Evolutionary conservation across 2,797 vertebrate species (phyloP).

Genomic region (Ara ararauna): DNA sequence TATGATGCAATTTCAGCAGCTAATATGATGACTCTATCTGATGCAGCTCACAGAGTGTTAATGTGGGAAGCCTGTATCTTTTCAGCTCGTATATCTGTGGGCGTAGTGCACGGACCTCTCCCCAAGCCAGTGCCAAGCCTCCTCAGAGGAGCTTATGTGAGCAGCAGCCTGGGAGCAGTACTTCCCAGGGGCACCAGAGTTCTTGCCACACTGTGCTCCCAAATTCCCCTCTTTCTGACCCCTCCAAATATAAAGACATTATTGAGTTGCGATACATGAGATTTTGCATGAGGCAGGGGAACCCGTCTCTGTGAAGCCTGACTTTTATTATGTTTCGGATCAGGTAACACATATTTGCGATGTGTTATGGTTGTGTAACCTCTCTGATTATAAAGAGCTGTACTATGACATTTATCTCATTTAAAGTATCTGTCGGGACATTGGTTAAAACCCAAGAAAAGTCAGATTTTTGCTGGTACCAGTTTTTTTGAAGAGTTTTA

Average conservation of each 20-base stretch:
- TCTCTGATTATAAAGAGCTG: not conserved
- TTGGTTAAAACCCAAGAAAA: not conserved
- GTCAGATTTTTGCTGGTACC: not conserved
- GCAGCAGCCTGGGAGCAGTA: not conserved
- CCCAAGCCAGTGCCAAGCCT: not conserved
- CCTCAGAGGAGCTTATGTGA: not conserved
- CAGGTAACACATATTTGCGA: rapidly evolving
- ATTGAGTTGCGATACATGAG: not conserved
- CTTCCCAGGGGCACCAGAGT: rapidly evolving
- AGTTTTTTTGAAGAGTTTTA: not conserved
- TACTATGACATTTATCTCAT: not conserved
- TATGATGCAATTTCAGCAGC: not conserved
- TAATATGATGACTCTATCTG: not conserved
- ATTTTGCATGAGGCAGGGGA: not conserved
- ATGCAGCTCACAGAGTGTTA: not conserved
- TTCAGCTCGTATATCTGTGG: not conserved
- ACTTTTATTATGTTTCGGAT: rapidly evolving
- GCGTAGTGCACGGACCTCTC: rapidly evolving
- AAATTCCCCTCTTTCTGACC: not conserved
- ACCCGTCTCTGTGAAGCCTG: not conserved
- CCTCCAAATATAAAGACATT: not conserved
- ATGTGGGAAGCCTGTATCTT: not conserved
- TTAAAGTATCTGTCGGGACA: not conserved
- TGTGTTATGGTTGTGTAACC: rapidly evolving
- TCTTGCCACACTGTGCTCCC: not conserved